Percentiles rank a stretch among this genome's conserved stretches.
Conservation (phyloP, 1,140 invertebrate genomes). For the Epicauta chinensis region DNA sequence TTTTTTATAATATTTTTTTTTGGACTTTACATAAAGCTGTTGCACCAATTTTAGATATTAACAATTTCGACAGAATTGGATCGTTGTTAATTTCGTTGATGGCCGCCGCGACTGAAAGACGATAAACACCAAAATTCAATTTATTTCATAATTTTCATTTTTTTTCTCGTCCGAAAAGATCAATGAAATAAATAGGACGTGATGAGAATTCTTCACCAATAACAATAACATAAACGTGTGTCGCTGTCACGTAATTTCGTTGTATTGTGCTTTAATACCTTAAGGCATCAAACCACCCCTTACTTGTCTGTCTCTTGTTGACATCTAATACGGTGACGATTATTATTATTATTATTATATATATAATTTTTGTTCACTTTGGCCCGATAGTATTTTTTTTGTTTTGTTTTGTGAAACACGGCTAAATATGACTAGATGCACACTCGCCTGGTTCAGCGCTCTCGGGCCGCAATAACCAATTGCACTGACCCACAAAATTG, state of each 20-base stretch:
- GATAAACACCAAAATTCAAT: no score
- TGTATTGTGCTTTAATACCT: neutral
- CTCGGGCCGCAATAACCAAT: constrained; percentile 26
- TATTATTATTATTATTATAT: no score
- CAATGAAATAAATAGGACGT: no score
- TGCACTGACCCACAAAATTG: constrained; percentile 32
- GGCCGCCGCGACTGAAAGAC: neutral
- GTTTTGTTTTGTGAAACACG: no score
- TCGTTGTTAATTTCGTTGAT: constrained; percentile 2
- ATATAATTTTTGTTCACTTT: neutral
- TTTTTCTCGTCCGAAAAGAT: no score
- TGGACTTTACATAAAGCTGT: constrained; percentile 11
- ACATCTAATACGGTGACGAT: neutral
- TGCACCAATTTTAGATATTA: constrained; percentile 1
- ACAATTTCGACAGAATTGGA: constrained; percentile 5
- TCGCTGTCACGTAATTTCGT: no score
- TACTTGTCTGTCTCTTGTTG: neutral
- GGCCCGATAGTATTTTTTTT: constrained; percentile 29
- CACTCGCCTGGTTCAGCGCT: constrained; percentile 40
- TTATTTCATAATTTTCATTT: no score
- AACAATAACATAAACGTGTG: no score
- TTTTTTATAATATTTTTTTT: no score
- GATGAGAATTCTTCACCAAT: no score
- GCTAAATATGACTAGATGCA: constrained; percentile 40
- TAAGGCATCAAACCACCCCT: constrained; percentile 25